Evolutionary conservation across 1,140 invertebrate species (phyloP).

Genomic region (Drosophila bifasciata): DNA sequence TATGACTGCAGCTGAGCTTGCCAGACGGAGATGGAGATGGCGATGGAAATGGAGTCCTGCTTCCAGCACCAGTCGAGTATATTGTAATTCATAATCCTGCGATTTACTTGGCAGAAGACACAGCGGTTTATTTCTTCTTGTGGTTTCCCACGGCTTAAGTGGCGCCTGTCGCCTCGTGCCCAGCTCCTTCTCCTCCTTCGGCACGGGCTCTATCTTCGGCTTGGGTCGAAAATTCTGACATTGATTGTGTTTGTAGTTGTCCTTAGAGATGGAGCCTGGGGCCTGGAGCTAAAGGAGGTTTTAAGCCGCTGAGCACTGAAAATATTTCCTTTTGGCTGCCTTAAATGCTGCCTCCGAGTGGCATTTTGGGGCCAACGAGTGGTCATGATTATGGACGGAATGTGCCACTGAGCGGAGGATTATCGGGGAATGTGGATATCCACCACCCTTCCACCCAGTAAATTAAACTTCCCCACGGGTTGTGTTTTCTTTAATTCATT

Average conservation of each 20-base stretch:
- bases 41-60: background rate
- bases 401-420: conserved; percentile 22
- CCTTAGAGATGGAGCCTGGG: background rate
- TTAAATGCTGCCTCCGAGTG: conserved; percentile 26
- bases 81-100: conserved; percentile 81
- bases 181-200: background rate
- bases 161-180: conserved; percentile 25
- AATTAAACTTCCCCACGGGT: conserved; percentile 36
- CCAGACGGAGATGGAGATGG: background rate
- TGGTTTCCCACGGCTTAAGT: conserved; percentile 66
- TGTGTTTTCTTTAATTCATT: conserved; percentile 54
- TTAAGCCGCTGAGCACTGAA: conserved; percentile 71
- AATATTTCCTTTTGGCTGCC: conserved; percentile 58
- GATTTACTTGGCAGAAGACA: conserved; percentile 76
- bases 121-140: conserved; percentile 72
- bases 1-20: conserved; percentile 61
- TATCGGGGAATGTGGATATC: background rate
- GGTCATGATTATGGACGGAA: conserved; percentile 52
- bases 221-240: conserved; percentile 72
- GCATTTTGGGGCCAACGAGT: conserved; percentile 23
- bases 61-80: conserved; percentile 57
- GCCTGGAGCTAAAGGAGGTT: conserved; percentile 6
- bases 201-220: conserved; percentile 16
- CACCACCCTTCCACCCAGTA: no score
- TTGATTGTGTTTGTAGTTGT: conserved; percentile 71